Evolutionary conservation across 2,797 vertebrate genomes (phyloP).

Genomic region (Euthynnus affinis): DNA sequence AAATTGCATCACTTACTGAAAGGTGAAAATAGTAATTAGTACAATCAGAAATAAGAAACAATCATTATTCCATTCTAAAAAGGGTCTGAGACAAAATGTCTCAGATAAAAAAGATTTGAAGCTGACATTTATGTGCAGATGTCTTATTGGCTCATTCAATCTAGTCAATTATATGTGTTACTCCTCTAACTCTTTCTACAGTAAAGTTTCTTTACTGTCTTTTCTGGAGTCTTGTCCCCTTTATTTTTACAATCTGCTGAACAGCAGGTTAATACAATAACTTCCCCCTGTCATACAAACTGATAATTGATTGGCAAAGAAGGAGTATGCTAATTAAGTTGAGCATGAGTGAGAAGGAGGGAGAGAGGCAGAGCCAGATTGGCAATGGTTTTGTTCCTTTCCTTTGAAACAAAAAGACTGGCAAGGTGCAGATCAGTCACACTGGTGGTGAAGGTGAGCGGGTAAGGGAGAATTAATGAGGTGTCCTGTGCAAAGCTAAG

Average conservation of each 20-base stretch:
- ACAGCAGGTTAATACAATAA: neutral
- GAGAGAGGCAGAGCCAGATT: neutral
- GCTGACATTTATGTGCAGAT: neutral
- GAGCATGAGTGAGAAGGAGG: neutral
- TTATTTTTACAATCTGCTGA: neutral
- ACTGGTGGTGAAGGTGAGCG: conserved; percentile 20
- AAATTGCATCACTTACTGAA: neutral
- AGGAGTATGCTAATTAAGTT: neutral
- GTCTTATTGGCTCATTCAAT: neutral
- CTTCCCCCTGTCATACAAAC: conserved; percentile 22
- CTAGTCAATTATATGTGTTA: neutral
- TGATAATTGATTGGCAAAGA: conserved; percentile 24
- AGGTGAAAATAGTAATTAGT: neutral
- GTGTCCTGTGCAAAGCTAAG: conserved; percentile 31
- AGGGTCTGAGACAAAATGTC: too few species aligned
- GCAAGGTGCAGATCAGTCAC: neutral
- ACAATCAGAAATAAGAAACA: too few species aligned
- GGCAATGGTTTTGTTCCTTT: neutral
- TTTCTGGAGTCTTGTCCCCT: neutral
- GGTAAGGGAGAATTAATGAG: conserved; percentile 25
- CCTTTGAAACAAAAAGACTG: neutral
- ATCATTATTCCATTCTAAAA: neutral
- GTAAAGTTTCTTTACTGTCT: too few species aligned
- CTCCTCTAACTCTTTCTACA: neutral
- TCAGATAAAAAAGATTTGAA: too few species aligned